Evolutionary conservation across 2,888 invertebrate genomes (phyloP), one percentile per base, ranked within the genome.

Genomic region (Nemapogon koenigi): DNA sequence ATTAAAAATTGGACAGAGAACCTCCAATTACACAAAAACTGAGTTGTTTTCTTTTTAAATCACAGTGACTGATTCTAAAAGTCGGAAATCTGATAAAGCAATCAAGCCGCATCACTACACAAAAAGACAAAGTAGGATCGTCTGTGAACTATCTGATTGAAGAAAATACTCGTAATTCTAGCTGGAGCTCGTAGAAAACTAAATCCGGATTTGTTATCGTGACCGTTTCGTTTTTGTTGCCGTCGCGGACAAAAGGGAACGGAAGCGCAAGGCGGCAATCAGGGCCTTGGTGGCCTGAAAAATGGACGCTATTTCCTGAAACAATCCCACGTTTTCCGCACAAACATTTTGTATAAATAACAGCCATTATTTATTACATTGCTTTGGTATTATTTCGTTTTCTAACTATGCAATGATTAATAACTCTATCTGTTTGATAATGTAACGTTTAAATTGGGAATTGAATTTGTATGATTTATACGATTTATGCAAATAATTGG

Each of bases 301-400:
- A 62, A 66, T 67, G 54, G 57, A 52, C 49, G 52, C 58, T 56
- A 66, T 71, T 75, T 72, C 69, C 69, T 52, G 52, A 52, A 55
- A 53, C 63, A 55, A 57, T 59, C 52, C 51, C 51, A 48, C 51
- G 53, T 57, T 32, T 65, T 71, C 66, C 65, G 59, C 52, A 52
- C 54, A 49, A 56, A 58, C 57, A 51, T 59, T 64, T 19, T 52
- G 58, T 55, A 53, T 61, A 60, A 60, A 54, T 58, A 55, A 53
- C 49, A 43, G 47, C 53, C 50, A 57, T 66, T 62, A 62, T 59
- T 61, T 60, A 57, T 48, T 18, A 16, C 33, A 19, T 33, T 16
- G 31, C 31, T 16, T 31, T 16, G 31, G 28, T n/a, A 33, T 33
- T 33, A 33, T 19, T 33, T 17, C 18, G 11, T 16, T 18, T 17